These are phyloP conservation scores for Semibalanus balanoides DNA, from an alignment of 1,140 invertebrate genomes.

Conservation along the genomic window DNA sequence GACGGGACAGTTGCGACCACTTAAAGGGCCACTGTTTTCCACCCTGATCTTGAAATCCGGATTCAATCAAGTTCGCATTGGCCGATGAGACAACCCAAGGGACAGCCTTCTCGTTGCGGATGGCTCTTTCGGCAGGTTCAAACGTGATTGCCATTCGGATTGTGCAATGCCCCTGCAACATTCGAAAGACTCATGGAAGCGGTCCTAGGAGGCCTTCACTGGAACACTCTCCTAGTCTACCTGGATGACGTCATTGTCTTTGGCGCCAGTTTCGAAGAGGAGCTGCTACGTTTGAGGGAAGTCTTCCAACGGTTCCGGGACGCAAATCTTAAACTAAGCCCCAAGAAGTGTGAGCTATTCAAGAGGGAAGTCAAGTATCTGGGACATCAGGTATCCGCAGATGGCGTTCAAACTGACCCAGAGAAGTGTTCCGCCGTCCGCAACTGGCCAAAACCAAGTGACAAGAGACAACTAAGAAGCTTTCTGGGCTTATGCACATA, in stretches of 20 bases:
- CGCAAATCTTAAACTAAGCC: slow-evolving; percentile 13
- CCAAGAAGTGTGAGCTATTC: slow-evolving; percentile 11
- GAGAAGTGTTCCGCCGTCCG: not conserved
- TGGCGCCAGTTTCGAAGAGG: not conserved
- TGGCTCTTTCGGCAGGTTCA: not conserved
- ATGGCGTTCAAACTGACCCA: not conserved
- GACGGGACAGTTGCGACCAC: slow-evolving; percentile 15
- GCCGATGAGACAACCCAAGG: not conserved
- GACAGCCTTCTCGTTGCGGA: slow-evolving; percentile 13
- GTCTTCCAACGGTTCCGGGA: slow-evolving; percentile 7
- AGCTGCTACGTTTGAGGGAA: not conserved
- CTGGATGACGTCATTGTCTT: not conserved
- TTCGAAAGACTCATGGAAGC: not conserved
- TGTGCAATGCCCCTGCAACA: not conserved
- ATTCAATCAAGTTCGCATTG: slow-evolving; percentile 17
- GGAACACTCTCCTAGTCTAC: not conserved
- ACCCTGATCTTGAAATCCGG: slow-evolving; percentile 14
- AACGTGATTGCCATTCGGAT: not conserved
- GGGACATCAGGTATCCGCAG: not conserved
- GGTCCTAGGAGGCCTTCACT: not conserved
- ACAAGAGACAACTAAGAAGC: not conserved
- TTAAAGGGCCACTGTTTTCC: slow-evolving; percentile 10
- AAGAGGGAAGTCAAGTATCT: slow-evolving; percentile 13
- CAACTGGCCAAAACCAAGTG: not conserved
- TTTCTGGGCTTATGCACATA: not conserved